Percentiles rank a stretch among this genome's conserved stretches.
Evolutionary conservation across 2,113 vertebrate genomes (phyloP).

Genomic region (Cheilinus undulatus): DNA sequence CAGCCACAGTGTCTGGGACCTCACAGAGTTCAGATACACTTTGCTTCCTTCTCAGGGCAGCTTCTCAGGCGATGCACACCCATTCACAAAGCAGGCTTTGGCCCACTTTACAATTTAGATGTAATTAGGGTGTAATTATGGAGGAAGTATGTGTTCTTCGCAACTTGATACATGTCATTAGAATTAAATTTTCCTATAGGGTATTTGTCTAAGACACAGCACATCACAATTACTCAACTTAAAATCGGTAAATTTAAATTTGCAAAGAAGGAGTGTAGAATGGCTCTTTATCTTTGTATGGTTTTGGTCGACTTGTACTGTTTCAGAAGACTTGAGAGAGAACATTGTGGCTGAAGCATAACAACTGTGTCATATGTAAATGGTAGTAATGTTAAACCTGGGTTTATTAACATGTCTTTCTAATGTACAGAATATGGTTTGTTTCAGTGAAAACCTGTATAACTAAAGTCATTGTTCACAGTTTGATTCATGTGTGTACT

Average conservation of each 20-base stretch:
- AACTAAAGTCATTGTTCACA: conserved; percentile 3
- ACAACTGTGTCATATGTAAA: background rate
- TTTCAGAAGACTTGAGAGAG: conserved; percentile 15
- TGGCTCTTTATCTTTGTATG: conserved; percentile 22
- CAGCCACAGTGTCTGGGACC: conserved; percentile 63
- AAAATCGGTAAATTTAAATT: conserved; percentile 35
- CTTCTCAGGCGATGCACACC: conserved; percentile 28
- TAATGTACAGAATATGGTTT: conserved; percentile 11
- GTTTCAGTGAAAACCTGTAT: conserved; percentile 10
- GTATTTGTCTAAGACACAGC: conserved; percentile 15
- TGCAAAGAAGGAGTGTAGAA: conserved; percentile 8
- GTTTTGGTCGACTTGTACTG: conserved; percentile 6
- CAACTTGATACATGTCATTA: conserved; percentile 48
- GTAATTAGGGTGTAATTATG: conserved; percentile 56
- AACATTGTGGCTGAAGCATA: background rate
- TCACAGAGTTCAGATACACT: conserved; percentile 60
- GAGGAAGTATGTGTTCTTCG: conserved; percentile 35
- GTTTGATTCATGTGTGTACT: conserved; percentile 46
- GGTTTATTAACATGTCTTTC: background rate
- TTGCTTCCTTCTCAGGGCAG: conserved; percentile 17
- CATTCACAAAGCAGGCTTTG: conserved; percentile 28
- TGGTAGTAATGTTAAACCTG: background rate
- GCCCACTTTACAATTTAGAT: conserved; percentile 45
- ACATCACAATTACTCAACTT: conserved; percentile 35
- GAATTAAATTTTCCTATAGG: conserved; percentile 34